These are phyloP conservation scores for Acinonyx jubatus DNA, from an alignment of 2,113 vertebrate species.

Conservation along the genomic window DNA sequence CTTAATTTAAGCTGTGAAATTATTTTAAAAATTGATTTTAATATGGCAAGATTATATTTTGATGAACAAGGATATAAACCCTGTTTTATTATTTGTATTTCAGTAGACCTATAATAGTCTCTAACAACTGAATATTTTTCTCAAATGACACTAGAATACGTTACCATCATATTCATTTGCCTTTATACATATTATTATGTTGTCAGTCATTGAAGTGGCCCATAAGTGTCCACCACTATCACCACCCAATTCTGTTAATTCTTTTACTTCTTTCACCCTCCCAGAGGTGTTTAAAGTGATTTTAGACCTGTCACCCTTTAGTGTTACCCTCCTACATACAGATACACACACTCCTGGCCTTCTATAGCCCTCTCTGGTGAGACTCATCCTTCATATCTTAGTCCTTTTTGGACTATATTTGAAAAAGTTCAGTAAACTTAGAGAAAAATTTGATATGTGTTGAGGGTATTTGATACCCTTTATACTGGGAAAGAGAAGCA, in stretches of 20 bases:
- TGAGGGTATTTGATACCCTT: not conserved
- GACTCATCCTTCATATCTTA: not conserved
- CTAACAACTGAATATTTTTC: not conserved
- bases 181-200: not conserved
- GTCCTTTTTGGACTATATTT: not conserved
- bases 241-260: not conserved
- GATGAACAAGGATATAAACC: not conserved
- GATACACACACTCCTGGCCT: not conserved
- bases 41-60: not conserved
- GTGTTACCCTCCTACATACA: not conserved
- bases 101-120: not conserved
- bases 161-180: not conserved
- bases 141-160: not conserved
- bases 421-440: not conserved
- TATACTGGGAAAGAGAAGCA: not conserved
- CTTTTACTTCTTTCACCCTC: not conserved
- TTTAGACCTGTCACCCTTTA: not conserved
- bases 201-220: not conserved
- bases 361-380: not conserved
- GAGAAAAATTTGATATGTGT: not conserved
- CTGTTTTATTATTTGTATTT: not conserved
- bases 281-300: not conserved
- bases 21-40: not conserved
- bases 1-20: not conserved
- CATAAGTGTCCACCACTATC: not conserved